Evolutionary conservation across 2,113 vertebrate genomes (phyloP), one percentile per base, ranked within the genome.

Genomic region (Malurus alboscapulatus): DNA sequence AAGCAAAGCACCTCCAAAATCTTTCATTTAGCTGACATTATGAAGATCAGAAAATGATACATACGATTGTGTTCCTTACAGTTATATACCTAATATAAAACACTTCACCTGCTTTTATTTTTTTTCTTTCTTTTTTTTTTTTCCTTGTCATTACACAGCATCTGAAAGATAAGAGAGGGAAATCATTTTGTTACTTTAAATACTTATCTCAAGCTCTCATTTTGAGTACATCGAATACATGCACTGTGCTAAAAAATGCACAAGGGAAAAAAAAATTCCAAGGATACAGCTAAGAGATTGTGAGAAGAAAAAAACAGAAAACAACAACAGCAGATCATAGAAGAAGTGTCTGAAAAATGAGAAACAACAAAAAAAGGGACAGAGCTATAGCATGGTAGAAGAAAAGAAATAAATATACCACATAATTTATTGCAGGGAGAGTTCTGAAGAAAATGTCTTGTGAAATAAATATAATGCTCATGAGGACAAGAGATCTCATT

Each of bases 351-450:
- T 94, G 75, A 97, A 94, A 97, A 97, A 97, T 94, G 97, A 96
- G 95, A 93, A 97, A 88, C 59, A 92, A 93, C 77, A 94, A 89
- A 71, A 93, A 91, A 93, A 74, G 27, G 22, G 82, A 93, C 72
- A 74, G 77, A 95, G 69, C 95, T 95, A 97, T 96, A 92, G 90
- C 95, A 88, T 34, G 79, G 92, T 86, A 93, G 94, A 94, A 94
- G 89, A 89, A 93, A 93, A 93, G 94, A 95, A 97, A 91, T 90
- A 97, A 96, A 97, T 95, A 94, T 81, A 95, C 95, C 88, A 93
- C 93, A 96, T 97, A 97, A 97, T 96, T 97, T 97, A 97, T 72
- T 68, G 89, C 74, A 68, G 80, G 78, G 92, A 96, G 95, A 93
- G 92, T 92, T 97, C 87, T 96, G 95, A 96, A 97, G 96, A 97